Conservation (phyloP, 2,888 invertebrate species). For the Stegana nigrithorax region DNA sequence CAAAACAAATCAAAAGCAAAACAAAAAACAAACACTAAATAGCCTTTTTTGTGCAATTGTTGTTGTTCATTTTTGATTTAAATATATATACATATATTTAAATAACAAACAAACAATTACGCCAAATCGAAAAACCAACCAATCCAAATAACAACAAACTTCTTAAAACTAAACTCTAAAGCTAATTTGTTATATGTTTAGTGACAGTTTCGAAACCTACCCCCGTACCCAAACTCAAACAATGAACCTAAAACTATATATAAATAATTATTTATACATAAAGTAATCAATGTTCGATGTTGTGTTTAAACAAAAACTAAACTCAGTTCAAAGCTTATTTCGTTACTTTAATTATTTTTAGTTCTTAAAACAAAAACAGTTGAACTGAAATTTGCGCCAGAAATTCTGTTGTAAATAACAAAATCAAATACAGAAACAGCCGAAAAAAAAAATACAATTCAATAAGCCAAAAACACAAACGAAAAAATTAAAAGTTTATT, state of each 20-base stretch:
- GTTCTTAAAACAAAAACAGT: conserved; percentile 30
- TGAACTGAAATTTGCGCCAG: not conserved
- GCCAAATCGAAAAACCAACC: conserved; percentile 18
- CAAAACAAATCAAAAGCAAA: conserved; percentile 24
- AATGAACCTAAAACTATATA: conserved; percentile 6
- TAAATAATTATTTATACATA: conserved; percentile 18
- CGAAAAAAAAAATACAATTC: conserved; percentile 26
- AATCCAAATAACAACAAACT: conserved; percentile 20
- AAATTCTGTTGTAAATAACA: conserved; percentile 40
- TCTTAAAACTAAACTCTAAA: conserved; percentile 27
- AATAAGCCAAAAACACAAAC: too few species aligned
- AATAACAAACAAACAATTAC: too few species aligned
- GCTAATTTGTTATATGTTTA: not conserved
- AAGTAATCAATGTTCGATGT: conserved; percentile 59
- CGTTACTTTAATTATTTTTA: conserved; percentile 23
- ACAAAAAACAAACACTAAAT: conserved; percentile 37
- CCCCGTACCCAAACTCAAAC: not conserved
- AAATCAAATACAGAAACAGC: not conserved
- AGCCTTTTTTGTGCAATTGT: conserved; percentile 58
- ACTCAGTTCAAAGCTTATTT: conserved; percentile 31
- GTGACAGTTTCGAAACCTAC: not conserved
- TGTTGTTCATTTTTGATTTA: conserved; percentile 41
- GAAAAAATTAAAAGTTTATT: conserved; percentile 2
- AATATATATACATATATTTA: conserved; percentile 33
- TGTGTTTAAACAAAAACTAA: conserved; percentile 43